Base-by-base conservation (phyloP, 2,113 vertebrate genomes). In the Parotia lawesii region DNA sequence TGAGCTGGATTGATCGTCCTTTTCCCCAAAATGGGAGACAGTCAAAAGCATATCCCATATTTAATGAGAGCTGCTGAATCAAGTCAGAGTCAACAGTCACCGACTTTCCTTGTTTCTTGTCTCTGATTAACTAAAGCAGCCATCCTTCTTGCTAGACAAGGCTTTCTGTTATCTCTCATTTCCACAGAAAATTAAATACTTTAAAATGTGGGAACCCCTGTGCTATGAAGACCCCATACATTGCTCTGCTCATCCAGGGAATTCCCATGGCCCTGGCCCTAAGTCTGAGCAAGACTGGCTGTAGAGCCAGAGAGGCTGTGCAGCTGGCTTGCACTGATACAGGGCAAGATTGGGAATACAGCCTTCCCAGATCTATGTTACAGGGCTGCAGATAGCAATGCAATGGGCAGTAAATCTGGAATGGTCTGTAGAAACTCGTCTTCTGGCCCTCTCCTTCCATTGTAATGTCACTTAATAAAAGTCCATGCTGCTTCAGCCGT, bases 1-100 rank as follows among this genome's bases (percentile, higher is more conserved):
- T 25, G 25, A 85, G 38, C 13, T 66, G 22, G 6, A 57, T 6
- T 69, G 16, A 25, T 21, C 10, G 8, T 53, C 20, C 42, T 85
- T 62, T 71, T 60, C 5, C 5, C 10, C 1, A 0, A 9, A 76
- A 65, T 1, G 1, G 9, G 18, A 72, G 50, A 57, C 10, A 37
- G 42, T 57, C 11, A 75, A 85, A 77, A 53, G 6, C 18, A 48
- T 42, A 50, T 45, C 31, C 14, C 6, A 62, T 60, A 53, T 86
- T 61, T 73, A 82, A 50, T 58, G 45, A 57, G 23, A 54, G 16
- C 4, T 83, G 14, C 17, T 66, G 54, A 61, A n/a, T 50, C 25
- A 61, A 23, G 6, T 44, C 20, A 56, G 53, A 73, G 33, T 33
- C 20, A 86, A 73, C 44, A 78, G 25, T 31, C 27, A 73, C 8